These are phyloP conservation scores for Orthosia cruda DNA, from an alignment of 2,888 invertebrate species.

Conservation along the genomic window DNA sequence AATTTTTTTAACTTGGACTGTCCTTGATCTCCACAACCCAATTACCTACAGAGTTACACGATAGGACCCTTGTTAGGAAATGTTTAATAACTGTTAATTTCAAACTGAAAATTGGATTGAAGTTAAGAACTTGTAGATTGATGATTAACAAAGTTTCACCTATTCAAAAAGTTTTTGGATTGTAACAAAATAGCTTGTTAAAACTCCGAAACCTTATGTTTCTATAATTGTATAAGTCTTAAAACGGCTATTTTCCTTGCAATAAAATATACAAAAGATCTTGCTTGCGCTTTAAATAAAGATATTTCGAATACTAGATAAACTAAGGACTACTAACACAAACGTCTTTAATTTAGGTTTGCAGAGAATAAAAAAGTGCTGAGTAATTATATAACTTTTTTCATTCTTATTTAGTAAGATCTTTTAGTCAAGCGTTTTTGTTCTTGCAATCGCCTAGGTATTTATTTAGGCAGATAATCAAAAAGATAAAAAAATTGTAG, in stretches of 20 bases:
- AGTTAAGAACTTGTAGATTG: neutral
- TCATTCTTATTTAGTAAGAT: neutral
- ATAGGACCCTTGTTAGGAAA: neutral
- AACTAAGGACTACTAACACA: neutral
- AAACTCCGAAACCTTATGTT: neutral
- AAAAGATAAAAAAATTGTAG: neutral
- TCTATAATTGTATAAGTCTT: neutral
- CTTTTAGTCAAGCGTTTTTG: neutral
- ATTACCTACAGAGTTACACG: neutral
- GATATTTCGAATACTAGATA: neutral
- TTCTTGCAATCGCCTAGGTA: neutral
- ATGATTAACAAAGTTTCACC: constrained; percentile 7
- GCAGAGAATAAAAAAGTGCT: constrained; percentile 2
- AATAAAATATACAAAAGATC: neutral
- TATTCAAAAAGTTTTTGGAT: neutral
- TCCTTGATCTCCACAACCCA: neutral
- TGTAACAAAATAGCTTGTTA: neutral
- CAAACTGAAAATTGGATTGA: neutral
- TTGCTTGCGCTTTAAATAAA: constrained; percentile 5
- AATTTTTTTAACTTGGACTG: too few relatives aligned
- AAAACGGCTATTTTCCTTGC: neutral
- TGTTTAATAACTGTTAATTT: neutral
- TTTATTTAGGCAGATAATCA: neutral
- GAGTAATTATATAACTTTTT: neutral
- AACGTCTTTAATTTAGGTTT: constrained; percentile 3